A percentile compares a stretch with the other conserved stretches of the same genome.
phyloP scores from a whole-genome alignment of 2,797 vertebrate species.

The Graptemys geographica region DNA sequence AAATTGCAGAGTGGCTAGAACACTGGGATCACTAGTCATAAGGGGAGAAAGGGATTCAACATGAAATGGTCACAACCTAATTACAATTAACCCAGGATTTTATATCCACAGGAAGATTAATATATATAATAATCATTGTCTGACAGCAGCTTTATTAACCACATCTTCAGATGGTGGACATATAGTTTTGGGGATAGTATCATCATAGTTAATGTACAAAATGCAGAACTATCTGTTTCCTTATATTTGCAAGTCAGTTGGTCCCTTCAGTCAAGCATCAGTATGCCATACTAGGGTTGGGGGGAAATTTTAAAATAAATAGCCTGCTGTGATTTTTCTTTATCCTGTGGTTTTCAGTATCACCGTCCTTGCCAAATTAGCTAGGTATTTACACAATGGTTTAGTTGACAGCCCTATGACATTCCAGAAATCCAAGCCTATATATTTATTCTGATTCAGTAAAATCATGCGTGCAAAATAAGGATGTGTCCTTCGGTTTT shows the following conservation, averaged over 20 bases:
- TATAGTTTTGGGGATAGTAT: fast-evolving
- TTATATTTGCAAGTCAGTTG: no score
- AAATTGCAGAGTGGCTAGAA: not conserved
- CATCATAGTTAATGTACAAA: not conserved
- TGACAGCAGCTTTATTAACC: fast-evolving
- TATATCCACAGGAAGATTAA: not conserved
- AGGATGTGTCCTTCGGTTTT: not conserved
- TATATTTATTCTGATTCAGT: not conserved
- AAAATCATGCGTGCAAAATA: not conserved
- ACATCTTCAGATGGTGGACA: no score
- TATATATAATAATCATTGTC: not conserved
- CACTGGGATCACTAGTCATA: fast-evolving
- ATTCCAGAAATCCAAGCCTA: not conserved
- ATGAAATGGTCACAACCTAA: not conserved
- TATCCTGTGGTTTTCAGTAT: not conserved
- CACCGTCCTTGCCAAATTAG: not conserved
- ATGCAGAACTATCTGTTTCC: not conserved
- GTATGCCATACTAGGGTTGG: fast-evolving
- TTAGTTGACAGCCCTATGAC: not conserved
- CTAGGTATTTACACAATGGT: not conserved
- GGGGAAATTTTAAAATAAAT: not conserved
- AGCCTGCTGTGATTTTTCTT: not conserved
- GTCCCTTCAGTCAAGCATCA: fast-evolving
- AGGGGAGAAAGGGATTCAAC: fast-evolving
- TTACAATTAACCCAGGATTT: not conserved